Evolutionary conservation across 2,888 invertebrate species (phyloP), one percentile per base, ranked within the genome.

Genomic region (Protophormia terraenovae): DNA sequence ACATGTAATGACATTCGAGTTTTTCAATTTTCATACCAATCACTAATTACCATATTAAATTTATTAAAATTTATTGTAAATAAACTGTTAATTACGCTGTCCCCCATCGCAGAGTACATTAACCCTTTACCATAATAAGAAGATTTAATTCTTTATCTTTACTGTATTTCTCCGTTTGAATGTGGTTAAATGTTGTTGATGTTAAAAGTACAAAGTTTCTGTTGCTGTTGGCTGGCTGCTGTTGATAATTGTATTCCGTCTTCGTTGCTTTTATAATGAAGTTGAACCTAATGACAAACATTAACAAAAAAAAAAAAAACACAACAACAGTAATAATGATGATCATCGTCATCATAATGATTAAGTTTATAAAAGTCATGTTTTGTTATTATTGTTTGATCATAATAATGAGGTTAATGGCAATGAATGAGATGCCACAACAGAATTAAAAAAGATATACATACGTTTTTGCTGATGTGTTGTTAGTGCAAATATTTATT

Each of bases 401-500:
- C 73, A 45, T 81, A 73, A 81, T 81, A 85, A 85, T 85, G 77
- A 85, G 84, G 84, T 81, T 85, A 85, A 85, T 81, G 84, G 62
- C 81, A 81, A 81, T 78, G 81, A 75, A 78, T 69, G 73, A 72
- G 60, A 81, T 78, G 58, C 62, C 29, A 69, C 32, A 85, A 60
- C 22, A 78, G 38, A 85, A 73, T 75, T 78, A 8, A 55, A 47
- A 58, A 64, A 72, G 35, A 19, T 8, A 12, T 22, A 19, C n/a
- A 16, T 12, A 29, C 3, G 19, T 67, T 67, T 53, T 24, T 35
- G 22, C 27, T 29, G 35, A 12, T 35, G 16, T 41, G 75, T 24
- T 53, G 66, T 53, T 66, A 12, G 22, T 55, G 55, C 4, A 38
- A 38, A 29, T 58, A 29, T 58, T 22, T 62, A n/a, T 1, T 12